Base-by-base conservation (phyloP, 2,113 vertebrate genomes). In the Sigmodon hispidus region DNA sequence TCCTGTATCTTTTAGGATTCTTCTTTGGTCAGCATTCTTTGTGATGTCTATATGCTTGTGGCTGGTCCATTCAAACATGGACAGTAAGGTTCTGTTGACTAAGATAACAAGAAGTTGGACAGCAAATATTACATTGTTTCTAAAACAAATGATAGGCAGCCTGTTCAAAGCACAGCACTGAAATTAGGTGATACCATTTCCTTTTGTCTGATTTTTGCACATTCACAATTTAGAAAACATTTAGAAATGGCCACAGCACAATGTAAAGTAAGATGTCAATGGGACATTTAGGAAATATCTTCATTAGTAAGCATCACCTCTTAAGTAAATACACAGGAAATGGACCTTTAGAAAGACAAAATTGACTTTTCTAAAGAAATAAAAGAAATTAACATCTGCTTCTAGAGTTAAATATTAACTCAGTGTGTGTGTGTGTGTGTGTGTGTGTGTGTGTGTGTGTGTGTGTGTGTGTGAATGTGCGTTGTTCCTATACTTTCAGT, bases 331-430 rank as follows among this genome's bases (percentile, higher is more conserved):
- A 63, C 84, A 72, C 21, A 86, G 79, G n/a, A 1, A 52, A 15
- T 80, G 6, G 6, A 22, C 2, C 5, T 72, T 0, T 16, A 19
- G 5, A 3, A 43, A 1, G 10, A 77, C 1, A 89, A 52, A 0
- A 9, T 34, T 48, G 11, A 0, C 22, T 59, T 70, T 80, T 69
- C 8, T 26, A 3, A 12, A 24, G 21, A 40, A 79, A n/a, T n/a
- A 87, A 87, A 55, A 5, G 52, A 61, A 57, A 61, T 59, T 29
- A 65, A 34, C 24, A 52, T 9, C 19, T 79, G 57, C 4, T 57
- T 26, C 3, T 36, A 70, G 57, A 5, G 0, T 69, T 2, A 59
- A 55, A 48, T 3, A 48, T 4, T 79, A 57, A 59, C 31, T 79
- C 48, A 55, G 34, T 55, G 52, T 11, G 10, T 21, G 55, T 79